A percentile compares a stretch with the other conserved stretches of the same genome.
Conservation (phyloP, 2,888 invertebrate genomes). For the Drosophila pseudotakahashii region DNA sequence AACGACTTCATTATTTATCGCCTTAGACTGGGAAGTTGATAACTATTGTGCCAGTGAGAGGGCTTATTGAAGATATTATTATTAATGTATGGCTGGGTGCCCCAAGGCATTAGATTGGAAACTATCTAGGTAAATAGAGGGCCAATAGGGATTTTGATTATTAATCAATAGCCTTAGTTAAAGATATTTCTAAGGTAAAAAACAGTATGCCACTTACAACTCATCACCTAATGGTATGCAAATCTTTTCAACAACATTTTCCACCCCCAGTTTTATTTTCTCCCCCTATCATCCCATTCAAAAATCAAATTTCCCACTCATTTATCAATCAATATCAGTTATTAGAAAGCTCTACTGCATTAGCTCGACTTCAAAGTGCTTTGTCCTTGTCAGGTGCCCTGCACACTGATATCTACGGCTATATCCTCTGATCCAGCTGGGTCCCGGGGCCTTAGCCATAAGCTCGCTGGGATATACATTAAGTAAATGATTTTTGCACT, state of each 20-base stretch:
- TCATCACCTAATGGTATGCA: conserved; percentile 12
- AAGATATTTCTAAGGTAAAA: not conserved
- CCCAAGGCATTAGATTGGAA: conserved; percentile 1
- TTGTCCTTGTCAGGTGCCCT: conserved; percentile 65
- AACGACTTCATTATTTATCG: conserved; percentile 41
- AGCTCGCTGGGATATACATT: conserved; percentile 52
- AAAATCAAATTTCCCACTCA: conserved; percentile 48
- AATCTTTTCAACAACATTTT: conserved; percentile 8
- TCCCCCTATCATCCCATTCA: conserved; percentile 8
- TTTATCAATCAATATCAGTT: conserved; percentile 76
- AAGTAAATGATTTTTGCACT: conserved; percentile 70
- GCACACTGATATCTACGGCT: not conserved
- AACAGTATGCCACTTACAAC: not conserved
- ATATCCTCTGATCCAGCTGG: conserved; percentile 43
- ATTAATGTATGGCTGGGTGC: conserved; percentile 16
- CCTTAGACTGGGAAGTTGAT: conserved; percentile 24
- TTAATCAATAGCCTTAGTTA: not conserved
- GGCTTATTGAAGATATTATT: conserved; percentile 31
- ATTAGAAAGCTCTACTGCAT: conserved; percentile 48
- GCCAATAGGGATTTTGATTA: not conserved
- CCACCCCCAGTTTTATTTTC: conserved; percentile 28
- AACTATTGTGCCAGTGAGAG: conserved; percentile 2
- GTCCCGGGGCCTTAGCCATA: conserved; percentile 25
- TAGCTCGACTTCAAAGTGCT: conserved; percentile 70
- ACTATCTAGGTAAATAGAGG: not conserved